phyloP scores from a whole-genome alignment of 2,888 invertebrate species.

The Thelaira solivaga region DNA sequence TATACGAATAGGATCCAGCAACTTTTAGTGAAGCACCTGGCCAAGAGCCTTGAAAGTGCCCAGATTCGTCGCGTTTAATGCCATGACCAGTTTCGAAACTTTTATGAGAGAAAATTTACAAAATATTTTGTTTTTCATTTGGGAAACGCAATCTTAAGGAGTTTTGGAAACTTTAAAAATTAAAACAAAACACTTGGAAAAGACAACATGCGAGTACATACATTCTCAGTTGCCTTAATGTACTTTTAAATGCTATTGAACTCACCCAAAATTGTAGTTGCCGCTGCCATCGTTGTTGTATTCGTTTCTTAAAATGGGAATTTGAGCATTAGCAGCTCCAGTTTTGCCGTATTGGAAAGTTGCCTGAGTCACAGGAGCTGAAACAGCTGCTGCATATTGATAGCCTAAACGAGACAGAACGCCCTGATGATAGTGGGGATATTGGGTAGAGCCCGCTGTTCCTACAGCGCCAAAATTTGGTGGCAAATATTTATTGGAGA shows the following conservation, averaged over 20 bases:
- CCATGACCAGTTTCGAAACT: constrained; percentile 83
- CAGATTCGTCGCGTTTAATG: constrained; percentile 80
- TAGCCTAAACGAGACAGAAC: constrained; percentile 18
- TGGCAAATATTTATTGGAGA: constrained; percentile 72
- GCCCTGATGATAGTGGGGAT: constrained; percentile 66
- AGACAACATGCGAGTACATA: no score
- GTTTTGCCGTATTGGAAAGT: constrained; percentile 45
- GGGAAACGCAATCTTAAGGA: no score
- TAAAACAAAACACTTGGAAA: no score
- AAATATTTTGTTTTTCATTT: neutral
- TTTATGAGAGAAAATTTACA: no score
- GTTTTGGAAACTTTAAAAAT: no score
- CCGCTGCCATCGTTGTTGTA: constrained; percentile 81
- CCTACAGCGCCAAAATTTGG: constrained; percentile 63
- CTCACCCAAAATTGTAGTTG: constrained; percentile 82
- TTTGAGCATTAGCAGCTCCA: constrained; percentile 75
- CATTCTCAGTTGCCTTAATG: no score
- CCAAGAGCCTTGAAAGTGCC: constrained; percentile 79
- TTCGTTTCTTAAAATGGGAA: constrained; percentile 81
- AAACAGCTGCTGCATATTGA: constrained; percentile 31
- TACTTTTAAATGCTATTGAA: no score
- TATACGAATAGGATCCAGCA: constrained; percentile 81
- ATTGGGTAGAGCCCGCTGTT: constrained; percentile 22
- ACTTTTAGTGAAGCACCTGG: constrained; percentile 81
- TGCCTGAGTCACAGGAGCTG: constrained; percentile 14